phyloP scores from a whole-genome alignment of 2,888 invertebrate species.

The Cecidostiba fungosa region DNA sequence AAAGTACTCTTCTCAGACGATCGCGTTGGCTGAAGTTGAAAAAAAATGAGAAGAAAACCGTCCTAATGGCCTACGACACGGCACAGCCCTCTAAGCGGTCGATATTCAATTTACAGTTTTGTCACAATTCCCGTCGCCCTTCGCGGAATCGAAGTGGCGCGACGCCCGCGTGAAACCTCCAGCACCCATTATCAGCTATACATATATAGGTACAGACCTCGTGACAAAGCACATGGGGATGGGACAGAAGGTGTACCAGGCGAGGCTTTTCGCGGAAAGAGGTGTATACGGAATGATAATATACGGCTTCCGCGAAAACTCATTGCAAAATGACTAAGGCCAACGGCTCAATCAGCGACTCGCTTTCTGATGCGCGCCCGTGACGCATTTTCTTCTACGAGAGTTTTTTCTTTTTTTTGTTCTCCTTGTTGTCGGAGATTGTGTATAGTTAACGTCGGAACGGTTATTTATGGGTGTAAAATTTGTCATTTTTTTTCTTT shows the following conservation, averaged over 20 bases:
- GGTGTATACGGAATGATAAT: slow-evolving; percentile 54
- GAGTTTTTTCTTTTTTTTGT: no score
- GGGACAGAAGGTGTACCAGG: neutral
- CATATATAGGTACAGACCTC: neutral
- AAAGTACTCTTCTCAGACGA: neutral
- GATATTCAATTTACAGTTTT: slow-evolving; percentile 79
- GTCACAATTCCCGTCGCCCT: slow-evolving; percentile 73
- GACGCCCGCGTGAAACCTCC: neutral
- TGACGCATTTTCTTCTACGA: neutral
- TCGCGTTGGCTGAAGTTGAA: neutral
- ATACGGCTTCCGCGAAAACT: slow-evolving; percentile 55
- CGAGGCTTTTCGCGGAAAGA: slow-evolving; percentile 25
- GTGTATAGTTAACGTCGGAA: neutral
- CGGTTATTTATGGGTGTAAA: neutral
- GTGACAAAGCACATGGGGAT: neutral
- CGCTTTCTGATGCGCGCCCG: slow-evolving; percentile 8
- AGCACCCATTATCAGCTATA: neutral
- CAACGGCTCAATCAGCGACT: slow-evolving; percentile 49
- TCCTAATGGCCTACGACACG: slow-evolving; percentile 72
- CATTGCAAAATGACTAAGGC: slow-evolving; percentile 46
- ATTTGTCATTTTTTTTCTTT: neutral
- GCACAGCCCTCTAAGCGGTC: slow-evolving; percentile 69
- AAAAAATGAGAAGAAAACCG: slow-evolving; percentile 1
- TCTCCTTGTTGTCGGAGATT: neutral
- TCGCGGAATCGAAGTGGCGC: slow-evolving; percentile 68